Percentiles rank a stretch among this genome's conserved stretches.
These are phyloP conservation scores for Ptychadena robeensis DNA, from an alignment of 2,797 vertebrate genomes.

Conservation along the genomic window DNA sequence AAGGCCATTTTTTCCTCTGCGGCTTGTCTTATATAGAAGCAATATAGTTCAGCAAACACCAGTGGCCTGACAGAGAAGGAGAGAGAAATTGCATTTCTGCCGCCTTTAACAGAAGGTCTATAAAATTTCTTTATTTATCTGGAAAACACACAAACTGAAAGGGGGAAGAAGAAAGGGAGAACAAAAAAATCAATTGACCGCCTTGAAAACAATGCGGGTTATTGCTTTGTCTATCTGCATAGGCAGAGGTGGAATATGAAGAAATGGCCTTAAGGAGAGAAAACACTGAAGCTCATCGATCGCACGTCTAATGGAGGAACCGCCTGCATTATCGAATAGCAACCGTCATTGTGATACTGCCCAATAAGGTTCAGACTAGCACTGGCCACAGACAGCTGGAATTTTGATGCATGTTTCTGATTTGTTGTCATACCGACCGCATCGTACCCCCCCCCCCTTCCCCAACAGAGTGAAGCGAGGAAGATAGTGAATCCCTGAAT, in stretches of 20 bases:
- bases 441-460: too few relatives aligned
- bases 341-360: neutral
- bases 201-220: conserved; percentile 14
- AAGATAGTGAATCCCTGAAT: too few relatives aligned
- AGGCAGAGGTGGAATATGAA: neutral
- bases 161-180: neutral
- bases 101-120: conserved; percentile 72
- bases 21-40: conserved; percentile 75
- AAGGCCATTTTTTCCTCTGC: conserved; percentile 71
- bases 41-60: conserved; percentile 75
- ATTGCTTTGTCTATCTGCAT: conserved; percentile 15
- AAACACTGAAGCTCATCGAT: neutral
- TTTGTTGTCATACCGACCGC: neutral
- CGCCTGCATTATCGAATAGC: neutral
- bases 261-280: neutral
- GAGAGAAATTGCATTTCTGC: conserved; percentile 71
- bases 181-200: conserved; percentile 6
- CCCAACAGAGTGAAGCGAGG: too few relatives aligned
- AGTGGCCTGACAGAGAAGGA: conserved; percentile 71
- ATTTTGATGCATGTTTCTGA: neutral
- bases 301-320: neutral
- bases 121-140: conserved; percentile 70
- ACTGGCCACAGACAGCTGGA: neutral
- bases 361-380: neutral
- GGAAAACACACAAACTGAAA: conserved; percentile 36